Base-by-base conservation (phyloP, 2,113 vertebrate species). In the Phrynosoma blainvillii region DNA sequence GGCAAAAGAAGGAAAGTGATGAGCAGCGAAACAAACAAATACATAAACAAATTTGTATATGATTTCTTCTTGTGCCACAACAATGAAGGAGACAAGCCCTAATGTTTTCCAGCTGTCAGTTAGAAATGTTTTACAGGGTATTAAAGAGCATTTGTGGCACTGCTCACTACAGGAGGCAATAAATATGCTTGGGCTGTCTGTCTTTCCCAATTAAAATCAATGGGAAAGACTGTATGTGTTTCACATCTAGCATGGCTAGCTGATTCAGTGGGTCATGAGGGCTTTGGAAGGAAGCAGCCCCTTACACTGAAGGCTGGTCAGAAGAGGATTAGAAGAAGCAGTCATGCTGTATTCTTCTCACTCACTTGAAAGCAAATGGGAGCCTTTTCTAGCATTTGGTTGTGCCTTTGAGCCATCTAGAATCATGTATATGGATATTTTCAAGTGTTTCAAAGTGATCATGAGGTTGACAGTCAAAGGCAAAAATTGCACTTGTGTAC, bases 141-240 rank as follows among this genome's bases (percentile, higher is more conserved):
- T 88, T 88, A 68, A 71, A 92, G 84, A 40, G 6, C 62, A 32
- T 91, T 89, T 90, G 59, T 40, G 71, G 30, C 86, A n/a, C 74
- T 90, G 10, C 36, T 10, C 23, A 40, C 70, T 54, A 18, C 0
- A 0, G 78, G 68, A 88, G 20, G 9, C 59, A 81, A 68, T 10
- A 13, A 30, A 82, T 59, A 2, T 30, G 25, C 52, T 56, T 23
- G 54, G 59, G 70, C 54, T 65, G 54, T 20, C 86, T 62, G 21
- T 47, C 12, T 52, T 30, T 79, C 40, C 27, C 82, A 5, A 0
- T 87, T 12, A 84, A 32, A 23, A 16, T 84, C 82, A 54, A 73
- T 0, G 3, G 84, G 52, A 88, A 68, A 85, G 42, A 74, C 4
- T 32, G 30, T 59, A 77, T 14, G 0, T 0, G 0, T 0, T 2